Percentiles rank a stretch among this genome's conserved stretches.
Conservation (phyloP, 2,113 vertebrate genomes). For the Campylomormyrus tamandua region DNA sequence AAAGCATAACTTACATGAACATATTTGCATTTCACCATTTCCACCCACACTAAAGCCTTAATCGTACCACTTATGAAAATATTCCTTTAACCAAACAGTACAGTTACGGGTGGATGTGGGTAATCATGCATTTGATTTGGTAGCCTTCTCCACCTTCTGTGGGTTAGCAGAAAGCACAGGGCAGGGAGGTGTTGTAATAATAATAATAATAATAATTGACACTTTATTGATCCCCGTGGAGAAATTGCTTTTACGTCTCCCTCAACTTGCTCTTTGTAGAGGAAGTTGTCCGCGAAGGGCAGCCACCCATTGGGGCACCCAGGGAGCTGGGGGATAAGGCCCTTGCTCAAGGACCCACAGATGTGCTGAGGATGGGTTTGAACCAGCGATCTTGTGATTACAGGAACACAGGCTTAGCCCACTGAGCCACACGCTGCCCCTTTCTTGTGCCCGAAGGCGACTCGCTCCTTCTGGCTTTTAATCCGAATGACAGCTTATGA, state of each 20-base stretch:
- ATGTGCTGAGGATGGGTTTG: too few species aligned
- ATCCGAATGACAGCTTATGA: not conserved
- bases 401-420: too few species aligned
- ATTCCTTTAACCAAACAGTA: not conserved
- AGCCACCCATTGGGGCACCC: too few species aligned
- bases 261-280: too few species aligned
- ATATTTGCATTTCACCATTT: not conserved
- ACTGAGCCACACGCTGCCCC: too few species aligned
- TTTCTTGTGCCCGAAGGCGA: not conserved
- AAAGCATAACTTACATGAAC: not conserved
- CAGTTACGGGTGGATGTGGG: not conserved
- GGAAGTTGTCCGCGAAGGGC: too few species aligned
- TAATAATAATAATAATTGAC: too few species aligned
- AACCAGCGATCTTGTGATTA: too few species aligned
- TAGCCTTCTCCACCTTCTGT: not conserved
- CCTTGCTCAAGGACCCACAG: too few species aligned
- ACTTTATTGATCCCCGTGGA: too few species aligned
- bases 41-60: not conserved
- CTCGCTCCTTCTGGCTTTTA: not conserved
- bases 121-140: not conserved
- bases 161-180: not conserved
- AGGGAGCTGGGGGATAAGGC: too few species aligned
- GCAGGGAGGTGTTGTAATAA: not conserved
- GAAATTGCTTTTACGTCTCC: too few species aligned
- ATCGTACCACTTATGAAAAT: not conserved